Base-by-base conservation (phyloP, 2,113 vertebrate species). In the Guaruba guarouba region DNA sequence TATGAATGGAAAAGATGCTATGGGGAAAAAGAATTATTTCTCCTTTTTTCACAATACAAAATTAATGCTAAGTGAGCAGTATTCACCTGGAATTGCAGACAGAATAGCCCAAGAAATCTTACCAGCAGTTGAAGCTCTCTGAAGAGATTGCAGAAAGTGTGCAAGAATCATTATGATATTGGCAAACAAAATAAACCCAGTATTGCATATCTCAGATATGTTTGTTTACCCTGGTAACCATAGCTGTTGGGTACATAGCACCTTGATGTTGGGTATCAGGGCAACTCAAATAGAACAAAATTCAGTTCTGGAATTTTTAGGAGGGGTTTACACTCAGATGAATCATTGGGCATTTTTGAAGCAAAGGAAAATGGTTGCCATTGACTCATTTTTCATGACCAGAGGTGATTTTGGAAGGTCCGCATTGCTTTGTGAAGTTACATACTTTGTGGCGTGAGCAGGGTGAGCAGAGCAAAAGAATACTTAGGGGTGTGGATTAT, bases 21-120 rank as follows among this genome's bases (percentile, higher is more conserved):
- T 18, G 35, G 93, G 82, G 86, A 37, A 81, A 96, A 96, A 90
- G 57, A 93, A 79, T 87, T 92, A 84, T 94, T 96, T 95, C 91
- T 89, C 82, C 89, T 96, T 71, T 94, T 70, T 85, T 96, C 59
- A n/a, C 91, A 94, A 37, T 86, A 76, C 57, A 59, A 87, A 90
- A 69, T 84, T 87, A 69, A 92, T 82, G 71, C 73, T 92, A 94
- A 93, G 57, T 87, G 87, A 96, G 77, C 83, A 79, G 82, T 86
- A 91, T 93, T 82, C 39, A 54, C 74, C 74, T 69, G 49, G 84
- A 87, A 84, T 88, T 93, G 88, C 57, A 70, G 51, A 67, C 22
- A 63, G 48, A 90, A 43, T 49, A 59, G 70, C 68, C 54, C 64
- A 83, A 83, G 80, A 93, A 94, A 68, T 75, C 55, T 71, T 92